Conservation (phyloP, 2,797 vertebrate genomes). For the Aldrovandia affinis region DNA sequence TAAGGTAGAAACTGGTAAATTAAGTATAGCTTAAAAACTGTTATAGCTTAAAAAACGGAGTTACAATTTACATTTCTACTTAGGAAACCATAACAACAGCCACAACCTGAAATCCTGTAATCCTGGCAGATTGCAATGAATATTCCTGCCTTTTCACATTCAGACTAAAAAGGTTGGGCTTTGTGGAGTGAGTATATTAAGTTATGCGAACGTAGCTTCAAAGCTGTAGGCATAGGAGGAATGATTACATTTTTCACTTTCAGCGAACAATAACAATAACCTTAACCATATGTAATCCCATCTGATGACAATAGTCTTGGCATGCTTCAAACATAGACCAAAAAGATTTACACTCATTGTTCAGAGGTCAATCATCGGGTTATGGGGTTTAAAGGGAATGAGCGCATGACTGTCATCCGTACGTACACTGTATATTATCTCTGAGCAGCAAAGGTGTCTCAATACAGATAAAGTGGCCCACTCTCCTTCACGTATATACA, state of each 20-base stretch:
- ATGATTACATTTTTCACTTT: not conserved
- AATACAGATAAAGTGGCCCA: not conserved
- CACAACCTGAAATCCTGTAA: not conserved
- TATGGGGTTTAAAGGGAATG: too few relatives aligned
- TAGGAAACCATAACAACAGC: too few relatives aligned
- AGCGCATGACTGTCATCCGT: too few relatives aligned
- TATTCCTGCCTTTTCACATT: not conserved
- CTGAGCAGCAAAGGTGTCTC: not conserved
- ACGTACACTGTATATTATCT: not conserved
- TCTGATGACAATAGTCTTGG: not conserved
- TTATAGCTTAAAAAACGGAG: too few relatives aligned
- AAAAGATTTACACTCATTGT: not conserved
- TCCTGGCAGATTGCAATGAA: not conserved
- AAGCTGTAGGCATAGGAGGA: not conserved
- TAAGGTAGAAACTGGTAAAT: not conserved
- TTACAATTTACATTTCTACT: too few relatives aligned
- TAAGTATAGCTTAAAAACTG: too few relatives aligned
- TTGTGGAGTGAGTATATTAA: not conserved
- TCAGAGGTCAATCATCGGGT: not conserved
- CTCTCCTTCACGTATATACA: not conserved
- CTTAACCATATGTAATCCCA: not conserved
- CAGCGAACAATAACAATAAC: not conserved
- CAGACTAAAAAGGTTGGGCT: not conserved
- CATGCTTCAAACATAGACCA: not conserved
- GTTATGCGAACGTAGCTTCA: not conserved